Evolutionary conservation across 2,797 vertebrate species (phyloP).

Genomic region (Lepus townsendii): DNA sequence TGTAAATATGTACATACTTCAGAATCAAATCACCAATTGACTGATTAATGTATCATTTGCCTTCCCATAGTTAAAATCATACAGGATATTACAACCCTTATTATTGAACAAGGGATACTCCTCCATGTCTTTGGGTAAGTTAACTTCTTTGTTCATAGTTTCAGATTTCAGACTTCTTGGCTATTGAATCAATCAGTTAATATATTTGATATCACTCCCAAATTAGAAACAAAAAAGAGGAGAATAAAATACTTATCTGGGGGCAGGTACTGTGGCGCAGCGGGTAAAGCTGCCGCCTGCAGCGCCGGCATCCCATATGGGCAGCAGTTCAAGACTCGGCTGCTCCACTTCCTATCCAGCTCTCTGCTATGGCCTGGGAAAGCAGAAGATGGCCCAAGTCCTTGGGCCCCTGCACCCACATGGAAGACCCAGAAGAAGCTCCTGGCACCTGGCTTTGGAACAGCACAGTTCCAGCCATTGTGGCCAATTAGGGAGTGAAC

Average conservation of each 20-base stretch:
- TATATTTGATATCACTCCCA: not conserved
- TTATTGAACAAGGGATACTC: not conserved
- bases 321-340: too few relatives aligned
- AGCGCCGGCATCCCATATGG: too few relatives aligned
- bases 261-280: too few relatives aligned
- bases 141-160: not conserved
- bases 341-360: too few relatives aligned
- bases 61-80: slow-evolving; percentile 3
- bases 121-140: not conserved
- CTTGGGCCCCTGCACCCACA: too few relatives aligned
- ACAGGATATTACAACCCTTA: not conserved
- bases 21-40: slow-evolving; percentile 35
- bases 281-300: too few relatives aligned
- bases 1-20: slow-evolving; percentile 1
- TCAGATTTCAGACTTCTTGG: slow-evolving; percentile 36
- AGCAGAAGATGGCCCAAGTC: too few relatives aligned
- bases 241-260: not conserved
- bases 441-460: too few relatives aligned
- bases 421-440: too few relatives aligned
- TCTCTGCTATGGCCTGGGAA: too few relatives aligned
- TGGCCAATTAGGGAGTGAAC: too few relatives aligned
- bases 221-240: not conserved
- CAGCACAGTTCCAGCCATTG: too few relatives aligned
- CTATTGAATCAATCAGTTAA: not conserved
- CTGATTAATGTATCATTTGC: slow-evolving; percentile 39